Evolutionary conservation across 2,888 invertebrate species (phyloP), one percentile per base, ranked within the genome.

Genomic region (Eupithecia subumbrata): DNA sequence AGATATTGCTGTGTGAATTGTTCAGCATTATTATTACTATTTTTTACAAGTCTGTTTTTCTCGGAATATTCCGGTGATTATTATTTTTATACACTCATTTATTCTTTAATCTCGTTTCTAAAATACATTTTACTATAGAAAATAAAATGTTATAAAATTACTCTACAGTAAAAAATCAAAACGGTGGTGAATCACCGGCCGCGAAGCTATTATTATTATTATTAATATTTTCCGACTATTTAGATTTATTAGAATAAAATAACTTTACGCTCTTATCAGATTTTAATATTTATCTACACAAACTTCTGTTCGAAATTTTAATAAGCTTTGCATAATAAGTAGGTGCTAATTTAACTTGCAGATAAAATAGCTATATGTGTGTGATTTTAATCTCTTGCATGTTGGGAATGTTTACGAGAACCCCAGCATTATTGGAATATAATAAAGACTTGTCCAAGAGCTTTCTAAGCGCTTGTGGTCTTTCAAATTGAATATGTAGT

Each of bases 301-400:
- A n/a, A 22, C 37, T 56, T 48, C 22, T 18, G 34, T 37, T 66
- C 18, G 66, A n/a, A 18, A 37, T 37, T 34, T 37, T 37, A 66
- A n/a, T 37, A 12, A 16, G 37, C 66, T 66, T 66, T 66, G 66
- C 30, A 66, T 66, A 34, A 5, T 37, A n/a, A 66, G 30, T 9
- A 66, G n/a, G 43, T 40, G 9, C 40, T 67, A 14, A 67, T 43
- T 67, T 40, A 43, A 22, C n/a, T 67, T 37, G 67, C 43, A 43
- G 40, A 74, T 60, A 72, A 77, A 68, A 74, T 72, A 84, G 75
- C 81, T 83, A 80, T 81, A 82, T 82, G 82, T 79, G 75, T 78
- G 79, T 82, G 85, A 87, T 89, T n/a, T 88, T 87, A 87, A 89
- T 89, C 79, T 79, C 70, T 74, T 73, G 74, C 78, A 74, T 79